Percentiles rank a stretch among this genome's conserved stretches.
Evolutionary conservation across 2,797 vertebrate genomes (phyloP).

Genomic region (Rhynchotus rufescens): DNA sequence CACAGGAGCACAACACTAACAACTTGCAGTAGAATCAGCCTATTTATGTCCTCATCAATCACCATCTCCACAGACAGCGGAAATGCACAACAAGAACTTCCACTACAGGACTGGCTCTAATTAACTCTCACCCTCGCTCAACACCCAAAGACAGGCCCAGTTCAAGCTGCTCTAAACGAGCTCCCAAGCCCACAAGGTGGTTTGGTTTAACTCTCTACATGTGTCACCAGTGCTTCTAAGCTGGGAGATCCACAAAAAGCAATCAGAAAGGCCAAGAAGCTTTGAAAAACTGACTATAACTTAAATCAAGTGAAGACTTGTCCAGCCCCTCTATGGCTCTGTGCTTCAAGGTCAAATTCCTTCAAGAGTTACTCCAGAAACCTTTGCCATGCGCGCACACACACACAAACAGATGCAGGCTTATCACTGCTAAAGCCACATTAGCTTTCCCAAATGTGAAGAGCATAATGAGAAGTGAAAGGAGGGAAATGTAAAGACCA

Average conservation of each 20-base stretch:
- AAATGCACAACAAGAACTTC: neutral
- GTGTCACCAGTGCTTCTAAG: neutral
- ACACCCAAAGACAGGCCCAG: neutral
- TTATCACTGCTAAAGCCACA: neutral
- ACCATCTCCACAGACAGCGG: slow-evolving; percentile 6
- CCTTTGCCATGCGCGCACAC: accelerated
- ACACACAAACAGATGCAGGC: neutral
- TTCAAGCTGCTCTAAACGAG: neutral
- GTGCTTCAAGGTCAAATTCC: slow-evolving; percentile 24
- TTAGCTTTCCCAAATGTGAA: neutral
- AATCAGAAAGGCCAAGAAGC: slow-evolving; percentile 20
- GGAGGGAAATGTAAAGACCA: neutral
- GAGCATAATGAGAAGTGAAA: neutral
- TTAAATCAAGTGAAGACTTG: slow-evolving; percentile 31
- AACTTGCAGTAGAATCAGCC: neutral
- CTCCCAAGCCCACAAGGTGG: neutral
- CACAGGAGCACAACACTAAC: neutral
- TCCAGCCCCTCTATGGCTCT: slow-evolving; percentile 1
- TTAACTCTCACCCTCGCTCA: neutral
- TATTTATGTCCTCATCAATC: slow-evolving; percentile 3
- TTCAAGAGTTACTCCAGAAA: neutral
- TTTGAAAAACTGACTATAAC: slow-evolving; percentile 42
- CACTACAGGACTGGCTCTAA: neutral
- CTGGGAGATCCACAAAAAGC: neutral
- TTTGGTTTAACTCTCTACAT: neutral